Evolutionary conservation across 2,888 invertebrate genomes (phyloP).

Genomic region (Nephrotoma guestfalica): DNA sequence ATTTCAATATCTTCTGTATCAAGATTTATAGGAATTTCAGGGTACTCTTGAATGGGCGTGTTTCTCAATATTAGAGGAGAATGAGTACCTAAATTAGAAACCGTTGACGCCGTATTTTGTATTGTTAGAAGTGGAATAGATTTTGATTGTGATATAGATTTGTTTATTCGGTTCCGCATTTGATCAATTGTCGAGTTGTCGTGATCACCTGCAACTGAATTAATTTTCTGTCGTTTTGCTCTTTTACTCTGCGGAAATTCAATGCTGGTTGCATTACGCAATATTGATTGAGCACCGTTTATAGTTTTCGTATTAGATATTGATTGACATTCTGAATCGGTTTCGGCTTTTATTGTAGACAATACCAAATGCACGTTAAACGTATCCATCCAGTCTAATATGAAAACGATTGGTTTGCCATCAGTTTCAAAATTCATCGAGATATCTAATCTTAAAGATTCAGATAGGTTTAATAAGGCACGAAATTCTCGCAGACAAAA

Average conservation of each 20-base stretch:
- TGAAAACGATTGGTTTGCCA: conserved; percentile 63
- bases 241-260: not conserved
- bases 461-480: conserved; percentile 66
- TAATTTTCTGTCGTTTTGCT: not conserved
- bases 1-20: conserved; percentile 4
- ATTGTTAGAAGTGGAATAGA: not conserved
- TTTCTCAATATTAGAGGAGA: not conserved
- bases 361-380: conserved; percentile 70
- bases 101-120: not conserved
- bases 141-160: not conserved
- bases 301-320: not conserved
- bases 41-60: not conserved
- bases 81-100: not conserved
- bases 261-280: not conserved
- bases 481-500: conserved; percentile 75
- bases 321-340: not conserved
- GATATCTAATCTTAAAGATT: conserved; percentile 52
- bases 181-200: not conserved
- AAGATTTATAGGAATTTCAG: not conserved
- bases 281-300: not conserved
- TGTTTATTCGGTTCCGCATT: not conserved
- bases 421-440: conserved; percentile 59
- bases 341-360: conserved; percentile 36
- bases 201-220: not conserved
- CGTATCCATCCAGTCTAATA: conserved; percentile 52